These are phyloP conservation scores for Sinocyclocheilus maitianheensis DNA, from an alignment of 2,113 vertebrate genomes.

Conservation along the genomic window DNA sequence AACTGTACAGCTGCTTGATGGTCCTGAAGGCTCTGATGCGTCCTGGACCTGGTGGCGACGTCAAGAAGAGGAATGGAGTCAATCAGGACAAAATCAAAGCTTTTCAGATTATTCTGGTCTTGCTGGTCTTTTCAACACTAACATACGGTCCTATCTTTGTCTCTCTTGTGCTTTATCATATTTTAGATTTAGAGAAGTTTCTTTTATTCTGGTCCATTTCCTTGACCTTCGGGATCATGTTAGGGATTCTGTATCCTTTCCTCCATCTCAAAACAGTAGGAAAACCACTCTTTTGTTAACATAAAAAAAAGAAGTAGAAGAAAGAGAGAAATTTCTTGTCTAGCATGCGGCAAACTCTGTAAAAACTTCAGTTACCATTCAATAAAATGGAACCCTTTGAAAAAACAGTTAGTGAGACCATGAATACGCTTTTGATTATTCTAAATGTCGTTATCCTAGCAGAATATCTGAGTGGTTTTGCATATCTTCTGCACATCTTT, in stretches of 20 bases:
- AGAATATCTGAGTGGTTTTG: no score
- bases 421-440: no score
- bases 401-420: no score
- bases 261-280: constrained; percentile 5
- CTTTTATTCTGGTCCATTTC: not conserved
- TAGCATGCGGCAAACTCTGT: not conserved
- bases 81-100: constrained; percentile 34
- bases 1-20: constrained; percentile 27
- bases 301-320: not conserved
- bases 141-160: not conserved
- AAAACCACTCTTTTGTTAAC: not conserved
- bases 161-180: not conserved
- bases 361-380: no score
- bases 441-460: no score
- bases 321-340: not conserved
- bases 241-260: constrained; percentile 12
- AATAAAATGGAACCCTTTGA: no score
- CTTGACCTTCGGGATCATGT: not conserved
- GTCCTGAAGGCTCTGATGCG: constrained; percentile 33
- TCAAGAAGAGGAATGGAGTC: not conserved
- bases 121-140: not conserved
- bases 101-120: constrained; percentile 28
- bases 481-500: no score
- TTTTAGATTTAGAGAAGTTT: not conserved
- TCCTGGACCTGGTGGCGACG: constrained; percentile 25